phyloP scores from a whole-genome alignment of 2,888 invertebrate species.

The Platycnemis pennipes region DNA sequence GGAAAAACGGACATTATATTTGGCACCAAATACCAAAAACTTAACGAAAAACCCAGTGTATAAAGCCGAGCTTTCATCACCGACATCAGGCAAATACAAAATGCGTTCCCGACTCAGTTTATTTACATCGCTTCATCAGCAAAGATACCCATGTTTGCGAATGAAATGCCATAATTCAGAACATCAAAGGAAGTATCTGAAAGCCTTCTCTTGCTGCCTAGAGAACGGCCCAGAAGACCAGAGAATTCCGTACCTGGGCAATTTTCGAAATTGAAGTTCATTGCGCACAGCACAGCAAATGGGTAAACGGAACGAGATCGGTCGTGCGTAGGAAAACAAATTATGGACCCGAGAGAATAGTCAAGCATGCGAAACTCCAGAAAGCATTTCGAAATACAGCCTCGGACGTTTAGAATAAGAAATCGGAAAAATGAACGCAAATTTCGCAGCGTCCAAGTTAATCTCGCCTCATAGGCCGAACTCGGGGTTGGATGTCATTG shows the following conservation, averaged over 20 bases:
- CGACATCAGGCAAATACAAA: no score
- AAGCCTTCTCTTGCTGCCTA: background rate
- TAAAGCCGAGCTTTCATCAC: no score
- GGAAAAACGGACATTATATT: no score
- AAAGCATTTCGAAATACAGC: background rate
- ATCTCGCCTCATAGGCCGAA: background rate
- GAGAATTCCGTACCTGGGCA: background rate
- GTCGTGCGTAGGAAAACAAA: slow-evolving; percentile 13
- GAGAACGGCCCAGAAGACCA: background rate
- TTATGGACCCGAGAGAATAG: background rate
- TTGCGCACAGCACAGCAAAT: slow-evolving; percentile 12
- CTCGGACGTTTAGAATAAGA: background rate
- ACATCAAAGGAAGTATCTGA: background rate
- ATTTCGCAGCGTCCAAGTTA: background rate
- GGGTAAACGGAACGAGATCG: slow-evolving; percentile 17
- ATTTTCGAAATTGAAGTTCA: slow-evolving; percentile 27
- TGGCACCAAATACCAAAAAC: no score
- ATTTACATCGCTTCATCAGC: no score
- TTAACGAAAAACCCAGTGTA: no score
- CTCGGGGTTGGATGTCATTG: background rate
- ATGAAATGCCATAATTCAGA: background rate
- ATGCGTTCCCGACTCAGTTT: no score
- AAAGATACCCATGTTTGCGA: background rate
- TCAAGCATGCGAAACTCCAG: background rate
- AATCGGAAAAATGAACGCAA: background rate